Percentiles rank a stretch among this genome's conserved stretches.
phyloP scores from a whole-genome alignment of 2,113 vertebrate genomes.

The Ranitomeya variabilis region DNA sequence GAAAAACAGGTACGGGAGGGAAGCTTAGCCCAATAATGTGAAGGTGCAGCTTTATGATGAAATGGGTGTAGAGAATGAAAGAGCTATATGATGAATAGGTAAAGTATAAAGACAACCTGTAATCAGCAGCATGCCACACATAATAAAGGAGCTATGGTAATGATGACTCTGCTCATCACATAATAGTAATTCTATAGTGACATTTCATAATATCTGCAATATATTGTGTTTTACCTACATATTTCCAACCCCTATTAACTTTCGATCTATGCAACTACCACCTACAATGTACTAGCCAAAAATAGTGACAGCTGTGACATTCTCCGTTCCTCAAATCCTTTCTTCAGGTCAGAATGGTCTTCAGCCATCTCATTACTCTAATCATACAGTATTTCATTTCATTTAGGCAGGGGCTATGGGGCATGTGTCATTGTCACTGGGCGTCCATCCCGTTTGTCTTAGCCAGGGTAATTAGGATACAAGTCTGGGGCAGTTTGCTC shows the following conservation, averaged over 20 bases:
- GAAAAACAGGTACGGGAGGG: slow-evolving; percentile 18
- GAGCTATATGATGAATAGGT: not conserved
- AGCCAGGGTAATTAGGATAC: too few relatives aligned
- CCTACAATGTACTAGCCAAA: not conserved
- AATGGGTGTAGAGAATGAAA: slow-evolving; percentile 6
- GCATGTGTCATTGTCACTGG: too few relatives aligned
- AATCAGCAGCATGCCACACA: not conserved
- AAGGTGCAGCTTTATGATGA: not conserved
- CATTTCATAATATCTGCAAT: not conserved
- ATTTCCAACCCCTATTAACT: not conserved
- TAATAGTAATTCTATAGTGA: not conserved
- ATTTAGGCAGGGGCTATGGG: too few relatives aligned
- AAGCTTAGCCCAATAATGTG: not conserved
- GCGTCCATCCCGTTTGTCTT: too few relatives aligned
- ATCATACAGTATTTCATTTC: not conserved
- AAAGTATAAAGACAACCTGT: not conserved
- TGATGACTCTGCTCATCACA: not conserved
- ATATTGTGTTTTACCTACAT: not conserved
- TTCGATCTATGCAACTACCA: not conserved
- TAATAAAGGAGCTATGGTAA: not conserved
- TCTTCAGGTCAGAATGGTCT: not conserved
- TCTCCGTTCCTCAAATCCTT: not conserved
- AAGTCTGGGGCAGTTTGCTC: too few relatives aligned
- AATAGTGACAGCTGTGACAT: not conserved
- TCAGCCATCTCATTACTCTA: not conserved